phyloP scores from a whole-genome alignment of 2,113 vertebrate species.

The Meriones unguiculatus region DNA sequence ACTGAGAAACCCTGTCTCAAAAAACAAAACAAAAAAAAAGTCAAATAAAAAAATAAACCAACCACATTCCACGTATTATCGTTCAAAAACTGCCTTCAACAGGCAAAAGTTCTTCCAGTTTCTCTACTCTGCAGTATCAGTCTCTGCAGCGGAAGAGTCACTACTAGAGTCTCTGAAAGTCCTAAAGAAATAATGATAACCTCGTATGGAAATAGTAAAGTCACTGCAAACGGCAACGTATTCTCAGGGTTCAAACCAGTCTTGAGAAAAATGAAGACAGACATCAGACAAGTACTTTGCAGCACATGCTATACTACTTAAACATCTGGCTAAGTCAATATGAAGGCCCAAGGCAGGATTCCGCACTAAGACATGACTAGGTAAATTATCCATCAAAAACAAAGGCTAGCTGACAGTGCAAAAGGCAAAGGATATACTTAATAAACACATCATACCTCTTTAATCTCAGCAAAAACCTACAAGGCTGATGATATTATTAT shows the following conservation, averaged over 20 bases:
- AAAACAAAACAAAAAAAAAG: conserved; percentile 46
- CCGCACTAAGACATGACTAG: not conserved
- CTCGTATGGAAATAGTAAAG: conserved; percentile 27
- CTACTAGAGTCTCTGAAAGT: not conserved
- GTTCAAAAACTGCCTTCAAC: not conserved
- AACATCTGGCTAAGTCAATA: conserved; percentile 14
- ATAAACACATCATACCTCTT: not conserved
- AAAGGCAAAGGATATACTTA: conserved; percentile 2
- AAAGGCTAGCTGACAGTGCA: not conserved
- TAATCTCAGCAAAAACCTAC: conserved; percentile 8
- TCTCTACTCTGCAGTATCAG: not conserved
- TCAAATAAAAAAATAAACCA: conserved; percentile 35
- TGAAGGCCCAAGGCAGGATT: not conserved
- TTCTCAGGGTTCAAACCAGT: conserved; percentile 18
- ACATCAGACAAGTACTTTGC: conserved; percentile 43
- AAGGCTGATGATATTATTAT: not conserved
- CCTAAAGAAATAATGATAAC: conserved; percentile 50
- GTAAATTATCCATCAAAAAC: not conserved
- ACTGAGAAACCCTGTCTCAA: not conserved
- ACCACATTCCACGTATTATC: not conserved
- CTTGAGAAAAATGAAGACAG: not conserved
- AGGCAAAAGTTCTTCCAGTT: conserved; percentile 6
- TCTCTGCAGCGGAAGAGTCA: not conserved
- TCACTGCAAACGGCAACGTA: not conserved
- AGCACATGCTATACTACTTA: conserved; percentile 20